Percentiles rank a stretch among this genome's conserved stretches.
Evolutionary conservation across 2,113 vertebrate genomes (phyloP).

Genomic region (Amblyornis subalaris): DNA sequence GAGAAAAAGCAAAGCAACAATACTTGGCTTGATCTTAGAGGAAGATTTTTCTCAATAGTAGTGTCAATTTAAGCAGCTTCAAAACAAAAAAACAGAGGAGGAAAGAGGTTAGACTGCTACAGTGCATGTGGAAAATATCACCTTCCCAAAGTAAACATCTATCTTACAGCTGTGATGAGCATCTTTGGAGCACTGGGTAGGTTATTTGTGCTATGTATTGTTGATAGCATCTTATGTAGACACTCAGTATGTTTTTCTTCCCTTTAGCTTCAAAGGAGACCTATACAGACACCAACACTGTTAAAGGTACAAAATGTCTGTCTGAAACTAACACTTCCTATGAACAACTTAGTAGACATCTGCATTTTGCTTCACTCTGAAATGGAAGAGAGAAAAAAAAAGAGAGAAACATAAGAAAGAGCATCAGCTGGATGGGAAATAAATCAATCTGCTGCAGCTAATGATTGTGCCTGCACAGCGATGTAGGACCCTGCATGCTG

Average conservation of each 20-base stretch:
- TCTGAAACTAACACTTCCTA: slow-evolving; percentile 13
- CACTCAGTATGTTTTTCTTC: not conserved
- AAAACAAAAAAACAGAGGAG: not conserved
- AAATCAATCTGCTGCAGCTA: not conserved
- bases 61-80: not conserved
- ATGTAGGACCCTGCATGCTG: not conserved
- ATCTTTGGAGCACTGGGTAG: not conserved
- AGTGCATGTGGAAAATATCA: not conserved
- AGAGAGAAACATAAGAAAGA: not conserved
- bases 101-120: not conserved
- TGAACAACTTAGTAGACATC: not conserved
- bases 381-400: not conserved
- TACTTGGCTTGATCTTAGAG: not conserved
- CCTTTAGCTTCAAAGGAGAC: not conserved
- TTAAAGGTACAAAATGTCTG: not conserved
- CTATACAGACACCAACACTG: not conserved
- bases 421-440: not conserved
- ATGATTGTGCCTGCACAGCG: not conserved
- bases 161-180: not conserved
- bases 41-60: not conserved
- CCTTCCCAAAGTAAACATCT: not conserved
- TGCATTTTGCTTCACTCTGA: slow-evolving; percentile 47
- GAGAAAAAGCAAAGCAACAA: not conserved
- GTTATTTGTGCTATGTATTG: not conserved
- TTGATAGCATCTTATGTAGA: not conserved